A percentile compares a stretch with the other conserved stretches of the same genome.
phyloP scores from a whole-genome alignment of 1,140 invertebrate species.

The Solenopsis invicta region DNA sequence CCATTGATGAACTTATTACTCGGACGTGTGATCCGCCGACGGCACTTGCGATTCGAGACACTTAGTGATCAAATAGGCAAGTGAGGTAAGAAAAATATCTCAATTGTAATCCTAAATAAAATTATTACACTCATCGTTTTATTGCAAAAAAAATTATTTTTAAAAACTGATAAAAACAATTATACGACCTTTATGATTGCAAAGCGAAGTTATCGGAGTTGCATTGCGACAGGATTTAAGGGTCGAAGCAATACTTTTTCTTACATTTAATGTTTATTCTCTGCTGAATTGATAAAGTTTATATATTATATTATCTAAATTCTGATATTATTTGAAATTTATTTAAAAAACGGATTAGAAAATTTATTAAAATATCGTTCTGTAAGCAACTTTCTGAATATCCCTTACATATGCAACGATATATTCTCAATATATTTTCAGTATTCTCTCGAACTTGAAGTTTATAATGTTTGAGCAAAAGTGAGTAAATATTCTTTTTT shows the following conservation, averaged over 20 bases:
- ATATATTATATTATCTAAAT: neutral
- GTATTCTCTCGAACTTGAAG: neutral
- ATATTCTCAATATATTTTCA: neutral
- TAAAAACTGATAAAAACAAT: neutral
- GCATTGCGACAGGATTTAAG: slow-evolving; percentile 10
- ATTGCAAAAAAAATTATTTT: neutral
- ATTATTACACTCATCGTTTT: neutral
- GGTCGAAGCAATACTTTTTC: neutral
- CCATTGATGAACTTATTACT: slow-evolving; percentile 44
- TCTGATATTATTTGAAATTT: neutral
- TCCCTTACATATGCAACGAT: neutral
- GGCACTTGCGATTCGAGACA: slow-evolving; percentile 47
- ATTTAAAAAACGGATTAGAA: neutral
- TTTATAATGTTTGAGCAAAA: neutral
- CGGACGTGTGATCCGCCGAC: slow-evolving; percentile 69
- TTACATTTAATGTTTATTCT: neutral
- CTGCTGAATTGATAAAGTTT: neutral
- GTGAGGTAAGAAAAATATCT: slow-evolving; percentile 68
- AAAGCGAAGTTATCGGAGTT: neutral
- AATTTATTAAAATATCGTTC: neutral
- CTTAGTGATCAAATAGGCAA: slow-evolving; percentile 49
- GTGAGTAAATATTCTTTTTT: neutral
- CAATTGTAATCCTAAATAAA: slow-evolving; percentile 48
- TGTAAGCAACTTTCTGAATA: neutral
- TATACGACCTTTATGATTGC: neutral